A percentile compares a stretch with the other conserved stretches of the same genome.
These are phyloP conservation scores for Antedon mediterranea DNA, from an alignment of 53 echinoderm and acorn worm genomes.

Conservation along the genomic window DNA sequence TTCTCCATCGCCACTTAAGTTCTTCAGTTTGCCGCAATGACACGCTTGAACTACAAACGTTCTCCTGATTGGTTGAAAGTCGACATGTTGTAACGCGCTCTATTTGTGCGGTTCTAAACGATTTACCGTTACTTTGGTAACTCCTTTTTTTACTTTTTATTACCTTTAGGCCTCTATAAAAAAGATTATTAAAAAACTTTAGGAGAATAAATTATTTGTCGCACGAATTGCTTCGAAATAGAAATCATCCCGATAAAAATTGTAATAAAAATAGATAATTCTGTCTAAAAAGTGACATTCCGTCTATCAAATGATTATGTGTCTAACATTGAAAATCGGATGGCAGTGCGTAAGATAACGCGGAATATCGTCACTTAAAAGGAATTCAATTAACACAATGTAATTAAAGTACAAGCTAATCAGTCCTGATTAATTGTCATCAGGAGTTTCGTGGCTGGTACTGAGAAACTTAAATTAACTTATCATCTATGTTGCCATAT, in stretches of 20 bases:
- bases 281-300: neutral
- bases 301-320: neutral
- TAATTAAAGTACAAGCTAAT: neutral
- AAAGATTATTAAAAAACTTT: too few relatives aligned
- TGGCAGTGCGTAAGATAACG: neutral
- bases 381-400: constrained; percentile 1
- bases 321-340: neutral
- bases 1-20: too few relatives aligned
- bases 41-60: too few relatives aligned
- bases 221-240: too few relatives aligned
- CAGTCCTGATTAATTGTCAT: neutral
- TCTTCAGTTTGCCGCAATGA: too few relatives aligned
- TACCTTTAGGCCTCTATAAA: too few relatives aligned
- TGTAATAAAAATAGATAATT: neutral
- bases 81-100: too few relatives aligned
- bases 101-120: too few relatives aligned
- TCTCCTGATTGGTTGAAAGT: too few relatives aligned
- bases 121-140: too few relatives aligned
- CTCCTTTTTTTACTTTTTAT: too few relatives aligned
- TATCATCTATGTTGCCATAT: neutral
- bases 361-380: neutral
- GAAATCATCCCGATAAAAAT: neutral
- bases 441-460: neutral
- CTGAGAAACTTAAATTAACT: neutral
- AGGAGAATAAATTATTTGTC: too few relatives aligned